phyloP scores from a whole-genome alignment of 2,888 invertebrate genomes.

The Agrenia bidenticulata region DNA sequence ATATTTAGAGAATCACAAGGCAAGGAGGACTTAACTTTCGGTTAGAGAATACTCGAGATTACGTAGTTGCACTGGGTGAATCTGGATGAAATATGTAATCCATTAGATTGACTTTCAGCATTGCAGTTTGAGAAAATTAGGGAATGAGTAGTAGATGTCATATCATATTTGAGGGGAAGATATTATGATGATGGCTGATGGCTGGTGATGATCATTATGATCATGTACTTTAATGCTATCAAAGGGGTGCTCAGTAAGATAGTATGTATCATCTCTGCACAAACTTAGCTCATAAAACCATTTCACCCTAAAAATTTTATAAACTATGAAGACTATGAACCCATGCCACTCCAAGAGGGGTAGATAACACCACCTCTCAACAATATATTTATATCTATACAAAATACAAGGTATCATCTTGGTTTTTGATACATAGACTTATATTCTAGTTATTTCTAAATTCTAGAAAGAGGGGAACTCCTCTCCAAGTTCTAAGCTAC shows the following conservation, averaged over 20 bases:
- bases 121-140: conserved; percentile 25
- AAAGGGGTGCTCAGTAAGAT: neutral
- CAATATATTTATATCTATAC: no score
- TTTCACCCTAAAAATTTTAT: conserved; percentile 16
- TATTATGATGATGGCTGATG: no score
- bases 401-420: no score
- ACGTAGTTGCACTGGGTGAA: no score
- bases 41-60: neutral
- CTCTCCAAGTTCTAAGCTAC: no score
- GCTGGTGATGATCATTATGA: conserved; percentile 1
- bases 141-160: conserved; percentile 18
- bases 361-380: conserved; percentile 10
- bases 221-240: neutral
- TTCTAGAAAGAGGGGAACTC: no score
- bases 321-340: conserved; percentile 8
- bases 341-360: neutral
- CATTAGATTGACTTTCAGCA: conserved; percentile 38
- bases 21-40: conserved; percentile 4
- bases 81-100: conserved; percentile 44
- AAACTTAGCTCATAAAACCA: conserved; percentile 16
- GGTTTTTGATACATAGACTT: no score
- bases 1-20: conserved; percentile 7
- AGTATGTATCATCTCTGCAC: neutral
- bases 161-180: conserved; percentile 2
- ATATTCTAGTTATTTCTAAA: no score